Base-by-base conservation (phyloP, 2,888 invertebrate species). In the Eustalomyia histrio region DNA sequence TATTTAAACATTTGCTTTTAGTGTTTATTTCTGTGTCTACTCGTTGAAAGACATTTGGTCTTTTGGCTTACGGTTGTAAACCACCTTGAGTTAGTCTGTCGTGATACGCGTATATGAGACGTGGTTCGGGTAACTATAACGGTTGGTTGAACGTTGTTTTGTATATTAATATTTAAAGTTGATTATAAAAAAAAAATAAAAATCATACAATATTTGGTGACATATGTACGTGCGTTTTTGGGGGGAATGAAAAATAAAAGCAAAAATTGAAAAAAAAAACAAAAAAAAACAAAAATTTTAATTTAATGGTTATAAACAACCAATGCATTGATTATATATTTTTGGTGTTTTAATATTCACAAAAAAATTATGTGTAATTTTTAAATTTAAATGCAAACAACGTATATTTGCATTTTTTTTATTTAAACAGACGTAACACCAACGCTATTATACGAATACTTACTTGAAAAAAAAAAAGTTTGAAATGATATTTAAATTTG, bases 51-150 rank as follows among this genome's bases (percentile, higher is more conserved):
- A 74, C 76, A 74, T 78, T 78, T 74, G 60, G 81, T 81, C 74
- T 81, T 81, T 75, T 65, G 47, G 69, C 57, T 71, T 75, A 74
- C 63, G 71, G 50, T 78, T 57, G 81, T 75, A 75, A 81, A 78
- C 81, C 81, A 81, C 79, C 83, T 83, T 81, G 76, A 79, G 73
- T 83, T 81, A 83, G 83, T 83, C 79, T 79, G 71, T 83, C 79
- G 81, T 76, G 69, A 74, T 79, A 81, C 79, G 83, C 72, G 83
- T 74, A 74, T 76, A 69, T 52, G 71, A 79, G 67, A 76, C 71
- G 81, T 79, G 74, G 63, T 71, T 43, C 52, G 65, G 55, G 33
- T 61, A 67, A 47, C 24, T 57, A 9, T 74, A 33, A 74, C 81
- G 81, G 81, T 73, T 69, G 60, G 53, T 68, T 21, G 16, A 33